Conservation (phyloP, 2,888 invertebrate genomes). For the Psylliodes chrysocephalus region DNA sequence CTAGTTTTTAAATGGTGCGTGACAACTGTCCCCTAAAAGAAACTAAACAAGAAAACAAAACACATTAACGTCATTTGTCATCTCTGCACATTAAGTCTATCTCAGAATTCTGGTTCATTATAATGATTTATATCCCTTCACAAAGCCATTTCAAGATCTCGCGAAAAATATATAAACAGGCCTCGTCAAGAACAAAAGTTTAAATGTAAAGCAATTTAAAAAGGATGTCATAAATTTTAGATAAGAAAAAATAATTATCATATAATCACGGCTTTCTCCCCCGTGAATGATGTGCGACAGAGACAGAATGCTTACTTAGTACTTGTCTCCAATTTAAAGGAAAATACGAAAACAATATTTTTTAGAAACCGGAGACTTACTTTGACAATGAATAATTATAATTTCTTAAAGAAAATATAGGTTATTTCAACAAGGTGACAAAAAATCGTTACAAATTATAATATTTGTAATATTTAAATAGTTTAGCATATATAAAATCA, state of each 20-base stretch:
- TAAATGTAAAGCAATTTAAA: constrained; percentile 19
- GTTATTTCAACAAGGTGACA: too few relatives aligned
- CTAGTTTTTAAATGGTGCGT: neutral
- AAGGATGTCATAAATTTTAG: constrained; percentile 21
- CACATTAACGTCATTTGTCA: constrained; percentile 16
- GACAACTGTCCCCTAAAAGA: neutral
- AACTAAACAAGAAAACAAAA: constrained; percentile 3
- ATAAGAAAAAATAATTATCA: constrained; percentile 31
- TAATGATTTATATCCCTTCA: constrained; percentile 26
- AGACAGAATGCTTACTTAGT: neutral
- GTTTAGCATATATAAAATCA: too few relatives aligned
- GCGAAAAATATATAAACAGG: constrained; percentile 19
- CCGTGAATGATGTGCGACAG: neutral
- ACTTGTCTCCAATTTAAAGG: neutral
- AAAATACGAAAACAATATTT: too few relatives aligned
- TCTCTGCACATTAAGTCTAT: constrained; percentile 18
- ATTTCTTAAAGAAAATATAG: too few relatives aligned
- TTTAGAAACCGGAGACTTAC: too few relatives aligned
- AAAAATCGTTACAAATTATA: too few relatives aligned
- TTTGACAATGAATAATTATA: too few relatives aligned
- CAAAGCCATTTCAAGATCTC: constrained; percentile 22
- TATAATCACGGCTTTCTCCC: constrained; percentile 24
- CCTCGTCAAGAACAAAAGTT: constrained; percentile 23
- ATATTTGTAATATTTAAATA: too few relatives aligned
- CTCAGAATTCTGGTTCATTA: constrained; percentile 28